Base-by-base conservation (phyloP, 2,888 invertebrate species). In the Allophyes oxyacanthae region DNA sequence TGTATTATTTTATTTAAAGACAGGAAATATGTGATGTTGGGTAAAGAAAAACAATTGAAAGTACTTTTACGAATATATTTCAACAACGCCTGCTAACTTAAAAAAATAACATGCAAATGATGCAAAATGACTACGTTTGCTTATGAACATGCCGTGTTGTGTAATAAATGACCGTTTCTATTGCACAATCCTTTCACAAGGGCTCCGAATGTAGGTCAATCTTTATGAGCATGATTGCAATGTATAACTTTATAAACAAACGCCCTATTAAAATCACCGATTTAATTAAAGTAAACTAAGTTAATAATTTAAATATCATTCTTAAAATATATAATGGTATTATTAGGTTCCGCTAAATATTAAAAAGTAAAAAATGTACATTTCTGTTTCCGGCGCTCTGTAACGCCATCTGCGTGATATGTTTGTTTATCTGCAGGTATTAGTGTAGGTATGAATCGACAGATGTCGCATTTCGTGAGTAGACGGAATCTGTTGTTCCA, bases 171-270 rank as follows among this genome's bases (percentile, higher is more conserved):
- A 91, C 92, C 92, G 94, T 93, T 94, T 93, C 91, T 90, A 91
- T 94, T 94, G 91, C 94, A 94, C 94, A 94, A 94, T 94, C 94
- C 93, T 94, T 94, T 94, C 94, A 93, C 94, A 94, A 94, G 94
- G 92, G 94, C 93, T 91, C 80, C 72, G 81, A 93, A 94, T 91
- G 90, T 94, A 94, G 94, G 94, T 94, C 94, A 94, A 89, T 91
- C 89, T 91, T 88, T 89, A 88, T 82, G 84, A 89, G 86, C 84
- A 85, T 83, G 84, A 85, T 87, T 89, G 82, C 85, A 83, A 82
- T 67, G 80, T 83, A 74, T 76, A 76, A 72, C 71, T 72, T 73
- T 62, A 63, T 69, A 53, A 43, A 64, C 48, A 68, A 60, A 62
- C 10, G 11, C 32, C 25, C 15, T 0, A 0, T 30, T 40, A 55